A percentile compares a stretch with the other conserved stretches of the same genome.
Conservation (phyloP, 92 coral and sea anemone species). For the Palythoa grandis region DNA sequence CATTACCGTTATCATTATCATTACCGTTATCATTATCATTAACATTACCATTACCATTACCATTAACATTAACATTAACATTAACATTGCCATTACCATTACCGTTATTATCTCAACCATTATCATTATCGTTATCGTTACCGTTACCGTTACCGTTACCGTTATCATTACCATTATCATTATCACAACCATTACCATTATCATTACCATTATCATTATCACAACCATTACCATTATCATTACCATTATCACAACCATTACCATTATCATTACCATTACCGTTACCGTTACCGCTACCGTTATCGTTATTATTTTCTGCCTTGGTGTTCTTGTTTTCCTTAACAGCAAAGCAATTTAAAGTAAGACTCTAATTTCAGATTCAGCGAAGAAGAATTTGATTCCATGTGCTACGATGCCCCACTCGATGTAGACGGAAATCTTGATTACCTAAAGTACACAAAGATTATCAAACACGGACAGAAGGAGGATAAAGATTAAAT, state of each 20-base stretch:
- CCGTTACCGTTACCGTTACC: not conserved
- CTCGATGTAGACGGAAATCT: constrained; percentile 85
- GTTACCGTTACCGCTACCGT: too few species aligned
- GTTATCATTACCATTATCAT: too few species aligned
- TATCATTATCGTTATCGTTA: not conserved
- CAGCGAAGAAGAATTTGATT: constrained; percentile 89
- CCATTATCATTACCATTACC: too few species aligned
- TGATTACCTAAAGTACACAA: constrained; percentile 86
- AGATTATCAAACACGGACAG: constrained; percentile 90
- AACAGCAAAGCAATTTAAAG: too few species aligned
- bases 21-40: too few species aligned
- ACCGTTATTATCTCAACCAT: not conserved
- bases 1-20: too few species aligned
- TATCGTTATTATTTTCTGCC: too few species aligned
- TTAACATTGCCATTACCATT: too few species aligned
- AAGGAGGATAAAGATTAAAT: constrained; percentile 51
- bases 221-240: not conserved
- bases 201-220: not conserved
- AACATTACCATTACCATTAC: not conserved
- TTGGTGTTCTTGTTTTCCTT: too few species aligned
- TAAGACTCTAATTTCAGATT: constrained; percentile 52
- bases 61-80: not conserved
- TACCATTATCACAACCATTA: too few species aligned
- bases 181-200: not conserved
- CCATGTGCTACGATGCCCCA: constrained; percentile 92